Conservation (phyloP, 2,113 vertebrate species). For the Oncorhynchus masou region DNA sequence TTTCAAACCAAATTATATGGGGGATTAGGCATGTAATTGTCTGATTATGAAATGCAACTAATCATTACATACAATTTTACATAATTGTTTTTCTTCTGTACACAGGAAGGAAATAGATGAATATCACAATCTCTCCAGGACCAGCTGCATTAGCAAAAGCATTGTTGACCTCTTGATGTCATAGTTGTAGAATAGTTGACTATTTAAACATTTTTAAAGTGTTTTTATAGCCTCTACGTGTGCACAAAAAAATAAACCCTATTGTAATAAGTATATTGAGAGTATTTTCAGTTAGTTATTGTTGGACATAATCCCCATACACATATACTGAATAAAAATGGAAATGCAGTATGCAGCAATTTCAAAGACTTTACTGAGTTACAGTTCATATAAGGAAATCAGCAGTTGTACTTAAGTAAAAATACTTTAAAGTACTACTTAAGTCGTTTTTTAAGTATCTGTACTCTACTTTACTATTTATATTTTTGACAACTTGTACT, state of each 20-base stretch:
- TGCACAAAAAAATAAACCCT: background rate
- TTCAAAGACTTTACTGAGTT: no score
- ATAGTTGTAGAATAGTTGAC: background rate
- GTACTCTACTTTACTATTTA: no score
- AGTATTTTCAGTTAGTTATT: background rate
- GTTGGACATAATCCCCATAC: background rate
- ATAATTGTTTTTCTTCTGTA: background rate
- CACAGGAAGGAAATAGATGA: background rate
- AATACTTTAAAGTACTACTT: no score
- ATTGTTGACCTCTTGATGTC: background rate
- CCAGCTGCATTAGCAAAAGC: background rate
- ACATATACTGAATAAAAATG: background rate
- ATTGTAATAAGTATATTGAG: background rate
- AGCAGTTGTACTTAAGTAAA: no score
- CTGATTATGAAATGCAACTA: background rate
- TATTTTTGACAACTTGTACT: no score
- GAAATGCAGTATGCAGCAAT: no score
- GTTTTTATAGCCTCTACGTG: background rate
- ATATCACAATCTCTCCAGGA: background rate
- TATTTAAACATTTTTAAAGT: background rate
- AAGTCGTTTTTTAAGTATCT: no score
- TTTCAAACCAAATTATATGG: background rate
- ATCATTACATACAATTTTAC: background rate
- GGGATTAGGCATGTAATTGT: slow-evolving; percentile 1
- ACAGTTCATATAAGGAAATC: no score